These are phyloP conservation scores for Amphiprion ocellaris DNA, from an alignment of 2,113 vertebrate species.

Conservation along the genomic window DNA sequence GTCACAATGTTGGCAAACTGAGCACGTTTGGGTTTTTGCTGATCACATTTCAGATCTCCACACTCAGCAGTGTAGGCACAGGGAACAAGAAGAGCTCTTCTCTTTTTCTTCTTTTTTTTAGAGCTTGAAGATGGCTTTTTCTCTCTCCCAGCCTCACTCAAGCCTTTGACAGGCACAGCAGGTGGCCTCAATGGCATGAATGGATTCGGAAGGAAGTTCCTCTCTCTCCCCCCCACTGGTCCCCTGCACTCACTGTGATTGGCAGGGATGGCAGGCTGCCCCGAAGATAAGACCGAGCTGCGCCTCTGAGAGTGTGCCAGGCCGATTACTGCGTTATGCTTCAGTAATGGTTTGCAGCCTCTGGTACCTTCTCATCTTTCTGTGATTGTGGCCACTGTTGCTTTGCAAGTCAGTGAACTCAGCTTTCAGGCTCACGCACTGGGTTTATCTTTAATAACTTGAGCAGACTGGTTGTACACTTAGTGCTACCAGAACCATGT, in stretches of 20 bases:
- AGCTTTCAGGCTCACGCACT: neutral
- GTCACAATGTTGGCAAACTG: neutral
- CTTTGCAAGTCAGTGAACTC: slow-evolving; percentile 19
- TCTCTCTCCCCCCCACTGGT: slow-evolving; percentile 25
- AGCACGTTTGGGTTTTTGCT: slow-evolving; percentile 14
- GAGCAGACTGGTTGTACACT: neutral
- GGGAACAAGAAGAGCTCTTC: slow-evolving; percentile 55
- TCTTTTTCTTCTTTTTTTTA: slow-evolving; percentile 47
- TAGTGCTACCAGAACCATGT: too few relatives aligned
- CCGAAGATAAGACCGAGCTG: slow-evolving; percentile 72
- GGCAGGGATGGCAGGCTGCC: slow-evolving; percentile 81
- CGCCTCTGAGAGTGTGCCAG: slow-evolving; percentile 68
- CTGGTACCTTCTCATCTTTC: slow-evolving; percentile 23
- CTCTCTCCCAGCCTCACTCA: slow-evolving; percentile 58
- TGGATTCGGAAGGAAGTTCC: slow-evolving; percentile 85
- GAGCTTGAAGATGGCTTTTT: slow-evolving; percentile 58
- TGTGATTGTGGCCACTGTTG: slow-evolving; percentile 28
- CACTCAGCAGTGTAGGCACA: neutral
- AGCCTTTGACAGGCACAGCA: slow-evolving; percentile 83
- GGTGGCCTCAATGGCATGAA: slow-evolving; percentile 83
- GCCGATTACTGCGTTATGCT: slow-evolving; percentile 63
- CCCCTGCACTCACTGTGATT: slow-evolving; percentile 71
- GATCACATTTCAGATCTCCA: neutral
- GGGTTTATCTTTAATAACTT: neutral
- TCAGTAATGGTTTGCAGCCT: slow-evolving; percentile 51